Conservation (phyloP, 2,888 invertebrate genomes). For the Bellardia pandia region DNA sequence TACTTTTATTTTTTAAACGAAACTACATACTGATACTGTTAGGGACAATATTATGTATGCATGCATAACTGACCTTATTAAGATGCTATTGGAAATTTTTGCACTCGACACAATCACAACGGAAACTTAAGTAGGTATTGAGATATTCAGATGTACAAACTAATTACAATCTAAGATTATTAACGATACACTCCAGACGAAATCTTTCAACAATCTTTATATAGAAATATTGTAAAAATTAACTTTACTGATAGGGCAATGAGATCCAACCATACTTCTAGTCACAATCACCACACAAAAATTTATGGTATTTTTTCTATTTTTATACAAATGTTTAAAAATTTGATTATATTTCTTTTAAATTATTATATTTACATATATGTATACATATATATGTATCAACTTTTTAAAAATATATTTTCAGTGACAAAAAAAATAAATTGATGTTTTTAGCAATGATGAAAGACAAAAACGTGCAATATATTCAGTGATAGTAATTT, state of each 20-base stretch:
- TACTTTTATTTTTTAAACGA: neutral
- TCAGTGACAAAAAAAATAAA: slow-evolving; percentile 4
- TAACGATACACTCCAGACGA: neutral
- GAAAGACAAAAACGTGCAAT: slow-evolving; percentile 8
- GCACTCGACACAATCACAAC: slow-evolving; percentile 21
- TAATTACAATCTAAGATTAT: neutral
- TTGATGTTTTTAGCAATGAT: slow-evolving; percentile 9
- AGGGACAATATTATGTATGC: slow-evolving; percentile 25
- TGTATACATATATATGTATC: neutral
- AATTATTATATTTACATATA: neutral
- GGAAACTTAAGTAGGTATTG: neutral
- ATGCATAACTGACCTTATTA: slow-evolving; percentile 47
- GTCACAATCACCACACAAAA: neutral
- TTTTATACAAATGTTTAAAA: neutral
- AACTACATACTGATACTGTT: neutral
- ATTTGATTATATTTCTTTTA: neutral
- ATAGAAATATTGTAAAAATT: neutral
- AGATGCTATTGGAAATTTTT: slow-evolving; percentile 3
- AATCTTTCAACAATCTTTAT: neutral
- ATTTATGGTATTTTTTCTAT: neutral
- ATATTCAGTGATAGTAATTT: neutral
- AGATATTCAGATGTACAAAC: neutral
- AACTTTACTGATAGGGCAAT: neutral
- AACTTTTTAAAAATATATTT: slow-evolving; percentile 5
- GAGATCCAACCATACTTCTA: neutral